Evolutionary conservation across 2,113 vertebrate species (phyloP), one percentile per base, ranked within the genome.

Genomic region (Amblyopsis rosae): DNA sequence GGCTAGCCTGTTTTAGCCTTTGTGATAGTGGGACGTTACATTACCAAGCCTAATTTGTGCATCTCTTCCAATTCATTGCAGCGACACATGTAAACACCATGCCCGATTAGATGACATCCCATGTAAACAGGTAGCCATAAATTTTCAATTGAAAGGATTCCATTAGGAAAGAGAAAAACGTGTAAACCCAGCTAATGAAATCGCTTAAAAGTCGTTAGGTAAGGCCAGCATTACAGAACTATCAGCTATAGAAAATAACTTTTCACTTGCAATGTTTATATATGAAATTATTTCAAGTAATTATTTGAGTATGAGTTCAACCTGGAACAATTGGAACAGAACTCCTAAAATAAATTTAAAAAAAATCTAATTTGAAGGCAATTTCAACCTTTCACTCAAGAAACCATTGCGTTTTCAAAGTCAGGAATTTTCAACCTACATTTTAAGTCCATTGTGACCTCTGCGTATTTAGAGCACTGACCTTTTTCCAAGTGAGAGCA

Each of bases 211-310:
- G 26, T 26, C 2, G 26, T 26, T 26, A 26, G 26, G 26, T 26
- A 26, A 26, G 26, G 9, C 48, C 48, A 9, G 9, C 48, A 10
- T 12, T 58, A 57, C 67, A 57, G 75, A 76, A 75, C 81, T 13
- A 16, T 16, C 13, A 9, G 47, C 55, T 6, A 17, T 10, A 56
- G 72, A 35, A 81, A 78, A 67, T 8, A 77, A 79, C 75, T 82
- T 58, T 78, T 74, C 35, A 57, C 55, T 51, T 59, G 49, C 84
- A 86, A 83, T 83, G 70, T 56, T 57, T 63, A 76, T 58, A 72
- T 82, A 82, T 85, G 68, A 87, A 84, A 82, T 76, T 62, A 53
- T 78, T 73, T 85, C 73, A 86, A 83, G 76, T 73, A 67, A 75
- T 67, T 79, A 57, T 63, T 73, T 65, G 50, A 61, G 49, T 77